A percentile compares a stretch with the other conserved stretches of the same genome.
Conservation (phyloP, 2,888 invertebrate species). For the Erpobdella octoculata region DNA sequence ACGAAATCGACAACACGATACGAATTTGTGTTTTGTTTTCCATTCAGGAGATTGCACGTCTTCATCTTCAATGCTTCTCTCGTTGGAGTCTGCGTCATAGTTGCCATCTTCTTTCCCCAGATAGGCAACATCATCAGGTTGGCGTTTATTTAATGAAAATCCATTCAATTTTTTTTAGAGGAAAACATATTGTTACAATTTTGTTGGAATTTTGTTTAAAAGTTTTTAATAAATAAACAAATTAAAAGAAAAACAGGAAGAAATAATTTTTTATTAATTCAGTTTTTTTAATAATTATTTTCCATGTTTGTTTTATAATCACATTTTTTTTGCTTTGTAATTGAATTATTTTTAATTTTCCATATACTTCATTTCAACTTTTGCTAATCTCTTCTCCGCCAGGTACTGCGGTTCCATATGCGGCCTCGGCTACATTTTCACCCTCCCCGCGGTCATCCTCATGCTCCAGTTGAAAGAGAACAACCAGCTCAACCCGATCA, state of each 20-base stretch:
- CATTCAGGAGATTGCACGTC: slow-evolving; percentile 55
- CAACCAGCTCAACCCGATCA: slow-evolving; percentile 57
- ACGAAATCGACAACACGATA: background rate
- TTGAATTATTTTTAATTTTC: background rate
- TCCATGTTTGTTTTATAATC: too few relatives aligned
- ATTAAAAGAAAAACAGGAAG: too few relatives aligned
- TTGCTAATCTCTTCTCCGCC: slow-evolving; percentile 29
- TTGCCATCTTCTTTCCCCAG: slow-evolving; percentile 74
- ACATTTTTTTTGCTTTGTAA: background rate
- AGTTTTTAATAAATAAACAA: too few relatives aligned
- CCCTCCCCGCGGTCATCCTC: slow-evolving; percentile 72
- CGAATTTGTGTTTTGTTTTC: background rate
- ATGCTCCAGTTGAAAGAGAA: slow-evolving; percentile 63
- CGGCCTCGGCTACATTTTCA: slow-evolving; percentile 77
- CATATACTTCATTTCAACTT: too few relatives aligned
- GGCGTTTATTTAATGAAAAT: too few relatives aligned
- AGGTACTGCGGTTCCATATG: slow-evolving; percentile 81
- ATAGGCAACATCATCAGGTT: slow-evolving; percentile 80
- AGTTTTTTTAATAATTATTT: too few relatives aligned
- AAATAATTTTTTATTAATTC: too few relatives aligned
- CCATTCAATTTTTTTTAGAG: too few relatives aligned
- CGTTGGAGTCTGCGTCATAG: slow-evolving; percentile 66
- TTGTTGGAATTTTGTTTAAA: too few relatives aligned
- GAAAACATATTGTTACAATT: too few relatives aligned
- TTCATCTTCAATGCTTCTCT: slow-evolving; percentile 61